phyloP scores from a whole-genome alignment of 2,113 vertebrate genomes.

The Vulpes lagopus region DNA sequence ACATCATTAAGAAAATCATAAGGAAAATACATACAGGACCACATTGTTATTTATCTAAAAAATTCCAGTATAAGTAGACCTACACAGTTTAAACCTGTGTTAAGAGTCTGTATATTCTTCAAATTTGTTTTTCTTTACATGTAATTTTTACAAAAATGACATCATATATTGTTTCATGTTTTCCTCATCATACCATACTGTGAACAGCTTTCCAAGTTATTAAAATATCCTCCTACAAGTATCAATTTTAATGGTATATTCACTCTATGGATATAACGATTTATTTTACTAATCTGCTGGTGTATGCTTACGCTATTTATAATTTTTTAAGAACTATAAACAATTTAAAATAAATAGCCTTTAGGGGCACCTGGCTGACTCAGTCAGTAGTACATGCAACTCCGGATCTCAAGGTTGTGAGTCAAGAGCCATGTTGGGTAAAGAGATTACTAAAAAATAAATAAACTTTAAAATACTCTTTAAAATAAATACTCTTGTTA shows the following conservation, averaged over 20 bases:
- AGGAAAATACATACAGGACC: neutral
- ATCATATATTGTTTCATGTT: neutral
- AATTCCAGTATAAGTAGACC: neutral
- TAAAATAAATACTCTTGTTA: neutral
- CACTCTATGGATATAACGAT: neutral
- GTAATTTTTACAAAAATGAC: neutral
- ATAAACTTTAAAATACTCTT: neutral
- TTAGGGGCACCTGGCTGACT: neutral
- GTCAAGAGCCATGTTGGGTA: neutral
- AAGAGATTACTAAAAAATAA: neutral
- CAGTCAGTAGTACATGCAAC: too few species aligned
- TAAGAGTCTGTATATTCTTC: neutral
- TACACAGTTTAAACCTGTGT: neutral
- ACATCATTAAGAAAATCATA: neutral
- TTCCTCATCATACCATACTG: neutral
- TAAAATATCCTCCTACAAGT: neutral
- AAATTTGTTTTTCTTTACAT: neutral
- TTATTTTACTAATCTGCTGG: constrained; percentile 13
- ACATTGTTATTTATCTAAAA: neutral
- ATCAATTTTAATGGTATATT: neutral
- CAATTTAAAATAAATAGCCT: neutral
- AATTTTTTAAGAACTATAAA: neutral
- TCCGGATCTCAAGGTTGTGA: neutral
- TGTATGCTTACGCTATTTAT: neutral
- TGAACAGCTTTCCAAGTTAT: neutral